Evolutionary conservation across 2,113 vertebrate genomes (phyloP).

Genomic region (Nestor notabilis): DNA sequence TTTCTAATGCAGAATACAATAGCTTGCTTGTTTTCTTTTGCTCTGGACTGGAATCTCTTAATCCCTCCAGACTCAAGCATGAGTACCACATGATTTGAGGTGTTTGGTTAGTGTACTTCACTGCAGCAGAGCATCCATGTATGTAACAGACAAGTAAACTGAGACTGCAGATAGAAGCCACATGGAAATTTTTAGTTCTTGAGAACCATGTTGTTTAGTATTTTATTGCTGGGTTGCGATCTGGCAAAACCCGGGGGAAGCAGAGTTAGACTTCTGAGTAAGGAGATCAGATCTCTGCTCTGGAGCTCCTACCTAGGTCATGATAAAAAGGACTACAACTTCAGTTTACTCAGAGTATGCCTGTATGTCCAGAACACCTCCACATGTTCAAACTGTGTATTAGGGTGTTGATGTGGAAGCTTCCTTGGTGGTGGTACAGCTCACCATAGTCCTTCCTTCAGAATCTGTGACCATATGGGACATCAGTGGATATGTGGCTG

Average conservation of each 20-base stretch:
- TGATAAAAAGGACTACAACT: neutral
- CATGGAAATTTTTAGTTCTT: neutral
- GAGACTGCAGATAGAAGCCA: neutral
- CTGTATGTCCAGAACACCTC: rapidly evolving
- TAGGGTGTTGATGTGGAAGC: neutral
- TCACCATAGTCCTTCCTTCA: neutral
- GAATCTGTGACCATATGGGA: neutral
- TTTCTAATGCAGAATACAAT: constrained; percentile 41
- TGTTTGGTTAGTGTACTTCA: constrained; percentile 36
- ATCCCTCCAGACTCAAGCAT: constrained; percentile 38
- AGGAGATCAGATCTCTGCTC: neutral
- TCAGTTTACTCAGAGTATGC: rapidly evolving
- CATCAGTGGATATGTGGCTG: neutral
- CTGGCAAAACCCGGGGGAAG: neutral
- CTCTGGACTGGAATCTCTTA: constrained; percentile 59
- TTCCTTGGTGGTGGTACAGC: neutral
- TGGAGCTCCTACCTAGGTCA: neutral
- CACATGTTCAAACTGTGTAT: neutral
- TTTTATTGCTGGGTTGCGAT: neutral
- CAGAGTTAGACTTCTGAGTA: neutral
- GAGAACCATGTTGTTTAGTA: neutral
- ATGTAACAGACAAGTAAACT: neutral
- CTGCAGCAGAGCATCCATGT: constrained; percentile 34
- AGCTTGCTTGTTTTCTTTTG: constrained; percentile 63
- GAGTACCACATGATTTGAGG: constrained; percentile 53